Percentiles rank a stretch among this genome's conserved stretches.
Evolutionary conservation across 1,140 invertebrate species (phyloP).

Genomic region (Anastrepha obliqua): DNA sequence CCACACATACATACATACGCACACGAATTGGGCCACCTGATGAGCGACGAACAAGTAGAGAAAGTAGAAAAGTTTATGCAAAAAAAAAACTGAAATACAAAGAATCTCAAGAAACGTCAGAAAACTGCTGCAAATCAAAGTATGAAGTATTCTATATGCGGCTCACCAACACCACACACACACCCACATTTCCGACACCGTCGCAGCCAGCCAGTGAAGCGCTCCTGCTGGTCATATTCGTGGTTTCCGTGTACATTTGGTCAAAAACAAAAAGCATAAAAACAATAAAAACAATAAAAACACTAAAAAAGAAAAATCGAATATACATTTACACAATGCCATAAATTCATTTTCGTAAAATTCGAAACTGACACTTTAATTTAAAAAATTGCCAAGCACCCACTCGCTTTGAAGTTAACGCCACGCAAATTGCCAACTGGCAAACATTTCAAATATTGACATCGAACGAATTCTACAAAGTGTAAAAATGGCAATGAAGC

Average conservation of each 20-base stretch:
- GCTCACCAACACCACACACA: background rate
- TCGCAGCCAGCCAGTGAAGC: background rate
- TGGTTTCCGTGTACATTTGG: too few species aligned
- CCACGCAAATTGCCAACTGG: background rate
- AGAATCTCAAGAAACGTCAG: background rate
- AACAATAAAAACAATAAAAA: too few species aligned
- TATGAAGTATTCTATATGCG: background rate
- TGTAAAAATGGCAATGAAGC: constrained; percentile 31
- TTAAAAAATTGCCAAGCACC: constrained; percentile 2
- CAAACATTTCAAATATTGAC: constrained; percentile 19
- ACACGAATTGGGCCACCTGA: background rate
- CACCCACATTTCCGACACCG: background rate
- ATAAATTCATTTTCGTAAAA: constrained; percentile 30
- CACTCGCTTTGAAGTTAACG: background rate
- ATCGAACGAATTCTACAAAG: constrained; percentile 14
- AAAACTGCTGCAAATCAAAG: constrained; percentile 38
- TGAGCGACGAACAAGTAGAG: background rate
- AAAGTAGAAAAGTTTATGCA: constrained; percentile 25
- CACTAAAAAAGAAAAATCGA: too few species aligned
- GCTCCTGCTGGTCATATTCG: too few species aligned
- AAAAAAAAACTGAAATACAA: background rate
- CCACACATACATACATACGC: background rate
- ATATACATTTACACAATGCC: background rate
- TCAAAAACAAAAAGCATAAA: too few species aligned
- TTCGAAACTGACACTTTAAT: constrained; percentile 33